Conservation (phyloP, 2,888 invertebrate genomes). For the Andrena marginata region DNA sequence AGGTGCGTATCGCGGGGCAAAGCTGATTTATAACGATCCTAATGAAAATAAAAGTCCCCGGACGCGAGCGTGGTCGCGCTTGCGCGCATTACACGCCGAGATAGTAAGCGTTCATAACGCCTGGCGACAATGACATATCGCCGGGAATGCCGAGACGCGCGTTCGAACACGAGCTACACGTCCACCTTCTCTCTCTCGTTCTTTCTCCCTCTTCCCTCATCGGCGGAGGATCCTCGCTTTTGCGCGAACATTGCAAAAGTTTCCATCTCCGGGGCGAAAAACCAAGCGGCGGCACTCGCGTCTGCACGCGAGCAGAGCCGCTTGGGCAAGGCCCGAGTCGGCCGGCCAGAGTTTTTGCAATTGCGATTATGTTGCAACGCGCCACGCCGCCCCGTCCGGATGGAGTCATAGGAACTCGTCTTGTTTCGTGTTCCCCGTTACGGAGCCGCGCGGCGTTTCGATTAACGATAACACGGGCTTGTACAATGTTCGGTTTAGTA, state of each 20-base stretch:
- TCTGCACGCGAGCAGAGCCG: constrained; percentile 15
- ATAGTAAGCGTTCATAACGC: constrained; percentile 71
- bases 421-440: constrained; percentile 15
- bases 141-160: constrained; percentile 72
- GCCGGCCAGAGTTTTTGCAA: constrained; percentile 31
- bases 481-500: constrained; percentile 45
- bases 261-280: constrained; percentile 10
- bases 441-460: constrained; percentile 27
- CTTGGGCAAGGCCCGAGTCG: constrained; percentile 11
- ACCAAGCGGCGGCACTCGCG: neutral
- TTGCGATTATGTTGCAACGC: constrained; percentile 48
- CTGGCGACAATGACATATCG: constrained; percentile 78
- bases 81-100: constrained; percentile 66
- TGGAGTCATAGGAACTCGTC: constrained; percentile 42
- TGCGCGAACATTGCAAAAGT: constrained; percentile 31
- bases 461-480: constrained; percentile 41
- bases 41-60: constrained; percentile 77
- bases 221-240: constrained; percentile 35
- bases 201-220: neutral
- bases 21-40: constrained; percentile 81
- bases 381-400: neutral
- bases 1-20: constrained; percentile 68
- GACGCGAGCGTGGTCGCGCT: constrained; percentile 32
- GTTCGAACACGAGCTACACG: constrained; percentile 53
- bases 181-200: constrained; percentile 4